Base-by-base conservation (phyloP, 2,113 vertebrate species). In the Pomatorhinus ruficollis region DNA sequence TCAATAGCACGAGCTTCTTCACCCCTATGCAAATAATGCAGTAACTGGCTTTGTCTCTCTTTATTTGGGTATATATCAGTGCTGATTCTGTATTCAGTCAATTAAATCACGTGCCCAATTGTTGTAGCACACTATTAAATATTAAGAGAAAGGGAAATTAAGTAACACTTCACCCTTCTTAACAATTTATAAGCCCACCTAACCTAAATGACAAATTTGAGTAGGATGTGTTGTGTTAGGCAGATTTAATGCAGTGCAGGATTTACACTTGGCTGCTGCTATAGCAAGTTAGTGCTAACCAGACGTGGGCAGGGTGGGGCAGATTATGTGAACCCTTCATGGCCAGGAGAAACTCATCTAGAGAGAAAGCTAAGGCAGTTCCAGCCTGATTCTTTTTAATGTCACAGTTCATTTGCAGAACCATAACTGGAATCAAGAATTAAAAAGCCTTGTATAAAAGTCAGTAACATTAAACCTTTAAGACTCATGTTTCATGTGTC, bases 391-490 rank as follows among this genome's bases (percentile, higher is more conserved):
- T 98, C 97, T 97, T 98, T 98, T 98, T 98, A 98, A 98, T 98
- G 98, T 98, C 98, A 98, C 98, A 98, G 98, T 98, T 98, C 98
- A 98, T 98, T 98, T 98, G 98, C 98, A 98, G 98, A 98, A 98
- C 98, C 98, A 98, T 98, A 98, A 98, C 98, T 98, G 97, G 98
- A 98, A 98, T 98, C 98, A 98, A 97, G 97, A 98, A 98, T 98
- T 98, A 98, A 98, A 98, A 98, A 98, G 97, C 97, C 97, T 98
- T 98, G 98, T 98, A 98, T 98, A 98, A 98, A 98, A 98, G 98
- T 98, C 98, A 98, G 97, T 98, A 98, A 98, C 98, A 98, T 98
- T 98, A 98, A 98, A 98, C 98, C 98, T 98, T 98, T 98, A 98
- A 98, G 98, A 98, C 98, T 98, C 98, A 96, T 98, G 98, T 98